Conservation (phyloP, 2,113 vertebrate genomes). For the Loxodonta africana region DNA sequence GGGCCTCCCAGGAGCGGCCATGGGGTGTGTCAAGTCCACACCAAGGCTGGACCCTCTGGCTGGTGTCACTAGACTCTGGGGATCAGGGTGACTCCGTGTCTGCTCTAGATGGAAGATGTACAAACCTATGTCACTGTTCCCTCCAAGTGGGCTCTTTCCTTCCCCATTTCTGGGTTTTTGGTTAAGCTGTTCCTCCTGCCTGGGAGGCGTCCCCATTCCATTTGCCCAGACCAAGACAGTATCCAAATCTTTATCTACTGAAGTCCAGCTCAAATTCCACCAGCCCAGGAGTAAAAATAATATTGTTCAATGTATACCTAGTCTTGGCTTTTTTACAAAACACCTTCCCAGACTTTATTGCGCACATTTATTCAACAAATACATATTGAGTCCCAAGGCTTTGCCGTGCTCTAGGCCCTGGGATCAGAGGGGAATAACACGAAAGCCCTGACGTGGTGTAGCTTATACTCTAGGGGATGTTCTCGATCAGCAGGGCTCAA, state of each 20-base stretch:
- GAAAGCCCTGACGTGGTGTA: not conserved
- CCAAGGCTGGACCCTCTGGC: not conserved
- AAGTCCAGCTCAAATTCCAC: not conserved
- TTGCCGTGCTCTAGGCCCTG: not conserved
- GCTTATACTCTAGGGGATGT: no score
- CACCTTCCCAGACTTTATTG: not conserved
- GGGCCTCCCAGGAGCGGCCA: slow-evolving; percentile 70
- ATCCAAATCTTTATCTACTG: not conserved
- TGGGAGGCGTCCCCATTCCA: no score
- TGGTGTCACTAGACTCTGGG: not conserved
- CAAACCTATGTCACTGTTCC: not conserved
- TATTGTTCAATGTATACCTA: not conserved
- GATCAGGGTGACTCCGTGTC: not conserved
- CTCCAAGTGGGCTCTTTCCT: not conserved
- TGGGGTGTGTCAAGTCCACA: not conserved
- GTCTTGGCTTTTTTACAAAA: not conserved
- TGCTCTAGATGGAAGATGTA: not conserved
- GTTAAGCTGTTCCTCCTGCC: not conserved
- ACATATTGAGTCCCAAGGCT: not conserved
- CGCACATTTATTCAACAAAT: not conserved
- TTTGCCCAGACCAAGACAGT: no score
- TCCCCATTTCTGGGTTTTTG: not conserved
- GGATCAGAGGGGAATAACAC: not conserved
- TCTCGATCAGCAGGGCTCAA: not conserved
- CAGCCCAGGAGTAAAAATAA: not conserved